phyloP scores from a whole-genome alignment of 2,888 invertebrate genomes.

The Pseudococcus jackbeardsleyi region DNA sequence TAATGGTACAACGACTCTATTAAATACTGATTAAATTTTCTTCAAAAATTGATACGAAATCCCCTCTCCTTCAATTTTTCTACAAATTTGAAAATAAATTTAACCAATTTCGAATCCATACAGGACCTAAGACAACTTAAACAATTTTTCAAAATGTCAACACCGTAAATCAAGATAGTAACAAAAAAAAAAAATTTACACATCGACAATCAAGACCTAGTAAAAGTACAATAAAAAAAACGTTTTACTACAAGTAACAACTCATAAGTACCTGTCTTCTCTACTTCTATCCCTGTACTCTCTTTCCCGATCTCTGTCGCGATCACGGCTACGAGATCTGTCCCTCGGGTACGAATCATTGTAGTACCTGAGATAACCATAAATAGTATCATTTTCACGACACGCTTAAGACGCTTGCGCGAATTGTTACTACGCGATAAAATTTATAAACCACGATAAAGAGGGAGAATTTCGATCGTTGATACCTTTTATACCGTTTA shows the following conservation, averaged over 20 bases:
- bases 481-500: constrained; percentile 35
- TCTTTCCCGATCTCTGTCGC: constrained; percentile 74
- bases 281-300: constrained; percentile 84
- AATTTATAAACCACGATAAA: constrained; percentile 13
- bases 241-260: constrained; percentile 52
- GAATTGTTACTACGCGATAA: constrained; percentile 27
- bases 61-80: background rate
- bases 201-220: background rate
- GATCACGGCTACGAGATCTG: constrained; percentile 85
- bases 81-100: background rate
- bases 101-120: background rate
- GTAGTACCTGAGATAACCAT: constrained; percentile 65
- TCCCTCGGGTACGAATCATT: constrained; percentile 66
- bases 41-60: background rate
- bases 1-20: constrained; percentile 1
- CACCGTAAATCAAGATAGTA: background rate
- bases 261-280: constrained; percentile 77
- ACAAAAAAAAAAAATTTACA: background rate
- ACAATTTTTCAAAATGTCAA: background rate
- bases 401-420: background rate
- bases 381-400: constrained; percentile 51
- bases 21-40: background rate
- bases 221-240: background rate
- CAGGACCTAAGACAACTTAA: background rate
- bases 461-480: constrained; percentile 51